A percentile compares a stretch with the other conserved stretches of the same genome.
These are phyloP conservation scores for Hydrophis major DNA, from an alignment of 2,797 vertebrate species.

Conservation along the genomic window DNA sequence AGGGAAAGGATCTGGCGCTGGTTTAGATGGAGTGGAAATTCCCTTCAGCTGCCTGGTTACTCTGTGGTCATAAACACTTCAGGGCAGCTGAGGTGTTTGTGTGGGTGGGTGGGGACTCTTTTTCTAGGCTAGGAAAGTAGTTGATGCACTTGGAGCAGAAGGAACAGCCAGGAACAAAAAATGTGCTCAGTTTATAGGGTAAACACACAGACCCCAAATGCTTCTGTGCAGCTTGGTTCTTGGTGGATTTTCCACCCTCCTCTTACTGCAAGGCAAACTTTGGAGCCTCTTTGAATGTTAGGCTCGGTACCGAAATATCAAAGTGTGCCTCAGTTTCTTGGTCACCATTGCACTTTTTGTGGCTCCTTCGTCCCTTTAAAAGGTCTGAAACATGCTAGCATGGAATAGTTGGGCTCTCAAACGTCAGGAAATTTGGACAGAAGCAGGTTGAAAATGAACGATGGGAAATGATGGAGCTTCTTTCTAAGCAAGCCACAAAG, in stretches of 20 bases:
- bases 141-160: neutral
- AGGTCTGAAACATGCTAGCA: neutral
- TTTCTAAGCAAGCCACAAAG: neutral
- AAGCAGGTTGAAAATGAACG: neutral
- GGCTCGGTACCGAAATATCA: neutral
- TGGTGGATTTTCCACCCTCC: neutral
- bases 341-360: neutral
- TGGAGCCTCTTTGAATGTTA: neutral
- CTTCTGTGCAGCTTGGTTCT: neutral
- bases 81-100: neutral
- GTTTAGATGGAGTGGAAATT: constrained; percentile 26
- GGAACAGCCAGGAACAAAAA: neutral
- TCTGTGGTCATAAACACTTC: constrained; percentile 39
- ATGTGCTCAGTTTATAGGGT: neutral
- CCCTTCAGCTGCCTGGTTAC: constrained; percentile 19
- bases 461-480: neutral
- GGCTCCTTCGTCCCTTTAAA: neutral
- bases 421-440: neutral
- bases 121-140: fast-evolving
- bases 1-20: neutral
- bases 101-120: neutral
- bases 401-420: neutral
- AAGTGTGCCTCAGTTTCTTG: neutral
- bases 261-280: neutral
- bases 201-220: neutral